Base-by-base conservation (phyloP, 2,888 invertebrate species). In the Masnerella sp. region DNA sequence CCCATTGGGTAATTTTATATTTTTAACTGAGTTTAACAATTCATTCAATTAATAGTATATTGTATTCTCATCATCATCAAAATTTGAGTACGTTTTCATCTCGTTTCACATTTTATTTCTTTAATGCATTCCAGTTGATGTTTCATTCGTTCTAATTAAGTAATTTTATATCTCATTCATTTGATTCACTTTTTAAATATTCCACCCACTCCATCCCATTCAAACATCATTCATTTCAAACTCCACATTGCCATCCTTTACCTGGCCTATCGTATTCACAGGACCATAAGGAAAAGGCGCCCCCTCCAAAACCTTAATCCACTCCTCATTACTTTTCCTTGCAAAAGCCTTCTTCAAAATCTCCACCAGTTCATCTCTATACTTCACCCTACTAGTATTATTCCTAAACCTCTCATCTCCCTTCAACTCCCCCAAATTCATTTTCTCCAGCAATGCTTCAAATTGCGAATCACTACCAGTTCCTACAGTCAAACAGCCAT, bases 221-320 rank as follows among this genome's bases (percentile, higher is more conserved):
- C 34, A 34, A 34, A 2, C 1, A n/a, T n/a, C n/a, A n/a, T 34
- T 3, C 11, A 34, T 34, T 12, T 12, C n/a, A 32, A 32, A 9
- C n/a, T 9, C 28, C 7, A 28, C 28, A 9, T 32, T 2, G 5
- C 25, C 9, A 34, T 11, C 1, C 18, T 17, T 34, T 82, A 91
- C 91, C 84, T 96, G 92, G 74, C 91, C 88, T 87, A 98, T 92
- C 36, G 90, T 92, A 88, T 99, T 98, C 2, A 99, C 92, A 0
- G 97, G 96, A 0, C 97, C 98, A 81, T 93, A 94, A 0, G 98
- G 96, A 85, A 97, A 96, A 0, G 93, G 89, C 0, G 93, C 92
- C 12, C 91, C 91, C 61, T 93, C 91, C 79, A 98, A 94, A 34
- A 91, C 83, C 0, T 85, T 78, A 71, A 91, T 87, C 97, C 97